phyloP scores from a whole-genome alignment of 2,113 vertebrate genomes.

The Rhagologus leucostigma region DNA sequence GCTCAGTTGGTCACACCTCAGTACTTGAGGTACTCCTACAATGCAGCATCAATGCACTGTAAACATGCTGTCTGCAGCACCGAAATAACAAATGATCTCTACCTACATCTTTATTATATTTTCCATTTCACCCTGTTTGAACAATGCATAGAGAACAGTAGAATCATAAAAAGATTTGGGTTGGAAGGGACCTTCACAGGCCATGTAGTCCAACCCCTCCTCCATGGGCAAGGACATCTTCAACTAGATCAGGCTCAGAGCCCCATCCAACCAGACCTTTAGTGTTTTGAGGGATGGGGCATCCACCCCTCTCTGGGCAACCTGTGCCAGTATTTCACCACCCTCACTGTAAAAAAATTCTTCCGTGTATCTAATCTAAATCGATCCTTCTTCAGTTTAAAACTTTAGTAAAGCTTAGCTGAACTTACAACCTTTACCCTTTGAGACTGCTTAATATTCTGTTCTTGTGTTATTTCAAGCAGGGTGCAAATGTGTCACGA shows the following conservation, averaged over 20 bases:
- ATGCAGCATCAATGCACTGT: neutral
- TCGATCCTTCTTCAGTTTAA: neutral
- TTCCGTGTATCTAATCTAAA: neutral
- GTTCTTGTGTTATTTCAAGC: neutral
- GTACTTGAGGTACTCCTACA: neutral
- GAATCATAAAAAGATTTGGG: neutral
- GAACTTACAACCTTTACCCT: neutral
- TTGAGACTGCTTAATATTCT: neutral
- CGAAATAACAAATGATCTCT: neutral
- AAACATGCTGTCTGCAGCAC: neutral
- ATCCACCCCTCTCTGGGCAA: neutral
- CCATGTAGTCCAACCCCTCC: neutral
- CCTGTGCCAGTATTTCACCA: neutral
- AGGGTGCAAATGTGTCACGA: neutral
- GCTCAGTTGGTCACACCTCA: neutral
- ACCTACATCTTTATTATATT: neutral
- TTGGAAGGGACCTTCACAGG: neutral
- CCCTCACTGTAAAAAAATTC: neutral
- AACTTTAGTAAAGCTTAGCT: neutral
- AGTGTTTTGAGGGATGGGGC: neutral
- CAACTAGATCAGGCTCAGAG: neutral
- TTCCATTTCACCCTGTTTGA: neutral
- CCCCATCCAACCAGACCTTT: neutral
- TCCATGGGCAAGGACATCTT: neutral
- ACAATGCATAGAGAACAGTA: neutral